Evolutionary conservation across 2,113 vertebrate species (phyloP), one percentile per base, ranked within the genome.

Genomic region (Syngnathus floridae): DNA sequence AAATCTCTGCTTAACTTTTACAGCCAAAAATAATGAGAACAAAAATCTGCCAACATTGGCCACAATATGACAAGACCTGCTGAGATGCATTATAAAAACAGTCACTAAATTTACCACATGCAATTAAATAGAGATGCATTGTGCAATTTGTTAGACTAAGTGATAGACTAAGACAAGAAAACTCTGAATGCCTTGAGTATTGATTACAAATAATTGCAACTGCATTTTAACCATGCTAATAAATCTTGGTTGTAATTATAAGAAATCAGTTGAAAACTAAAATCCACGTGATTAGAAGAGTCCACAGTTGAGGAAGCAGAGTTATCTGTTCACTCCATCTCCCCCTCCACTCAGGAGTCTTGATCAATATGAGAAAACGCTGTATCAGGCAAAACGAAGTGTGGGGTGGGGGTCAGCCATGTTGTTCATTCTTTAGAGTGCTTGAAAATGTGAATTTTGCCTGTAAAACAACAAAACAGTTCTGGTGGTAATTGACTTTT

Each of bases 301-400:
- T 73, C 76, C 40, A 57, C 58, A 63, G 72, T 17, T 64, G 79
- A 65, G 36, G 1, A 38, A 54, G 73, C 19, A 4, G 65, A 79
- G 67, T 54, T 65, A 74, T 75, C 76, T 67, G 74, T 84, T 75
- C 75, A 67, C 64, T 72, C 66, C 62, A 67, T 57, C 69, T 57
- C 52, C n/a, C 49, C 71, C 71, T 62, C 58, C 56, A n/a, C 70
- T 56, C 8, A 8, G 68, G 41, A 69, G 70, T 37, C 19, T 12
- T 58, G 80, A 84, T 87, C 84, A 58, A 87, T 88, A 82, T 55
- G 0, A 62, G 38, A n/a, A 66, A 75, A 74, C 48, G 81, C 75
- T 65, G 74, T 72, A 82, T 82, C 82, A 80, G 64, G 68, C 72
- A 72, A 86, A 86, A 83, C 81, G 79, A 85, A 88, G 84, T 80